These are phyloP conservation scores for Pyrocephalus nanus DNA, from an alignment of 2,797 vertebrate species.

Conservation along the genomic window DNA sequence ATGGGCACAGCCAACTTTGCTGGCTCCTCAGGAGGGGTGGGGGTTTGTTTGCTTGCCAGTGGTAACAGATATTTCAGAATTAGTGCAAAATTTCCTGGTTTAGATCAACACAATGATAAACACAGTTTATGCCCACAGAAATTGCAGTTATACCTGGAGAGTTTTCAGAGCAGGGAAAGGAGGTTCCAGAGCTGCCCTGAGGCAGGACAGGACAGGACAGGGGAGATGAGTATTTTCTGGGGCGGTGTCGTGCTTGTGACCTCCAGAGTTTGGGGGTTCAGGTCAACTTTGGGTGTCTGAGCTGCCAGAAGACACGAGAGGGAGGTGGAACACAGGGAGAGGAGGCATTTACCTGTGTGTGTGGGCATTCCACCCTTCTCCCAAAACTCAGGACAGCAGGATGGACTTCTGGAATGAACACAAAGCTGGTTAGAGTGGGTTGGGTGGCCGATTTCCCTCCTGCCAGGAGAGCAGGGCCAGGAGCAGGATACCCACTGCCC, in stretches of 20 bases:
- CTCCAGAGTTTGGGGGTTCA: background rate
- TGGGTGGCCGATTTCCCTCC: background rate
- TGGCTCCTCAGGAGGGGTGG: background rate
- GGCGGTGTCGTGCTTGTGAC: background rate
- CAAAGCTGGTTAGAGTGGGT: background rate
- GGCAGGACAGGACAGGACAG: background rate
- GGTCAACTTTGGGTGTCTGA: background rate
- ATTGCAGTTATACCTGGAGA: background rate
- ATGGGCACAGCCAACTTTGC: background rate
- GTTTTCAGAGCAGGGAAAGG: background rate
- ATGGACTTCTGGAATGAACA: background rate
- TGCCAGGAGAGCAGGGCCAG: background rate
- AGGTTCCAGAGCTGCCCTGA: background rate
- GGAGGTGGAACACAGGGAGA: background rate
- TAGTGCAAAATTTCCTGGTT: background rate
- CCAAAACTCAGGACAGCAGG: background rate
- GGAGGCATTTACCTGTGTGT: background rate
- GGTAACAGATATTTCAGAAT: background rate
- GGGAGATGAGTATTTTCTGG: background rate
- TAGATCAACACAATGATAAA: background rate
- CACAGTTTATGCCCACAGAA: background rate
- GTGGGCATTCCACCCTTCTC: background rate
- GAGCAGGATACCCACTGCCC: background rate
- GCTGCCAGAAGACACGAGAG: background rate
- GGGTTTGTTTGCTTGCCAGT: background rate